Percentiles rank a stretch among this genome's conserved stretches.
These are phyloP conservation scores for Rattus rattus DNA, from an alignment of 2,113 vertebrate genomes.

Conservation along the genomic window DNA sequence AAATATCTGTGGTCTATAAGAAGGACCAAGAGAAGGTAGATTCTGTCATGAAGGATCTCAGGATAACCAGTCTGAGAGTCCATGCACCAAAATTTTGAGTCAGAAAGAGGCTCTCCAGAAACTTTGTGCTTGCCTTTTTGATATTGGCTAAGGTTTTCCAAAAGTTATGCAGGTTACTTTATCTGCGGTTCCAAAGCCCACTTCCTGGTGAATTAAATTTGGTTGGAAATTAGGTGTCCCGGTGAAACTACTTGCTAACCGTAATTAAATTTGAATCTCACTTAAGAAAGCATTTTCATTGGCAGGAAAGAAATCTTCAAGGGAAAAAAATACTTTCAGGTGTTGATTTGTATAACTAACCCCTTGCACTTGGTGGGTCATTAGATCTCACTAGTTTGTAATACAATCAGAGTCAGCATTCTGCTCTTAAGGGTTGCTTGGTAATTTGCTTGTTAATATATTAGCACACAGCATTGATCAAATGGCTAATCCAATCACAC, in stretches of 20 bases:
- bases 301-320: conserved; percentile 74
- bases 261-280: conserved; percentile 73
- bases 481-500: conserved; percentile 97
- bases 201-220: not conserved
- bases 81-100: not conserved
- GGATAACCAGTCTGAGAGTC: not conserved
- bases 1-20: not conserved
- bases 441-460: conserved; percentile 99
- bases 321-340: conserved; percentile 81
- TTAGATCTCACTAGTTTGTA: conserved; percentile 88
- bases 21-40: conserved; percentile 30
- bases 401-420: conserved; percentile 89
- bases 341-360: conserved; percentile 88
- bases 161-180: conserved; percentile 36
- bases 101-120: not conserved
- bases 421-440: conserved; percentile 86
- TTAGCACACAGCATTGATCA: conserved; percentile 97
- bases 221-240: conserved; percentile 66
- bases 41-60: not conserved
- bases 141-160: conserved; percentile 4
- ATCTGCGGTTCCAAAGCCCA: not conserved
- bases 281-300: conserved; percentile 77
- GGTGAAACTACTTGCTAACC: conserved; percentile 23
- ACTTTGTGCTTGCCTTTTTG: conserved; percentile 8
- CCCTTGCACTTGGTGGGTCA: conserved; percentile 87